These are phyloP conservation scores for Ethmia dodecea DNA, from an alignment of 2,888 invertebrate genomes.

Conservation along the genomic window DNA sequence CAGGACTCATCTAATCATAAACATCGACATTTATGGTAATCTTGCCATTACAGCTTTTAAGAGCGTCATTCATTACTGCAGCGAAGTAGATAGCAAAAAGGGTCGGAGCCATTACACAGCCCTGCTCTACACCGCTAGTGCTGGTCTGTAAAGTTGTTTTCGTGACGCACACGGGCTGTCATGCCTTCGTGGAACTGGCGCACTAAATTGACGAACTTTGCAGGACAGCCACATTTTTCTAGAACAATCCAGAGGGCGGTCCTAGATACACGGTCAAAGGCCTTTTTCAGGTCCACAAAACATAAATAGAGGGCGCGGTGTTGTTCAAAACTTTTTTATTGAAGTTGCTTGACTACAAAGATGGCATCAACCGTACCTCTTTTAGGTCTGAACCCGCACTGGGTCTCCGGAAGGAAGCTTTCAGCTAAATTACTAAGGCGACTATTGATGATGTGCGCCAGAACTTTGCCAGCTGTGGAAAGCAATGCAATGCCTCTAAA, in stretches of 20 bases:
- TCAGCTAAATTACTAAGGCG: conserved; percentile 5
- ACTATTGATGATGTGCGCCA: conserved; percentile 4
- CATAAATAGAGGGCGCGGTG: conserved; percentile 11
- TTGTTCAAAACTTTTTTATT: conserved; percentile 16
- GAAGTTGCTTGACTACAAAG: conserved; percentile 13
- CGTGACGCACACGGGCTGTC: conserved; percentile 11
- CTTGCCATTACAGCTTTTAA: conserved; percentile 6
- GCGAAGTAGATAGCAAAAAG: conserved; percentile 12
- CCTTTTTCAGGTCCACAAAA: conserved; percentile 1
- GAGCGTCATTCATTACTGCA: conserved; percentile 10
- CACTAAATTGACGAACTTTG: conserved; percentile 12
- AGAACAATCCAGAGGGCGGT: conserved; percentile 15
- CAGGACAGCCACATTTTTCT: conserved; percentile 9
- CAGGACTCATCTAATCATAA: no score
- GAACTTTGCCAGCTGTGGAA: conserved; percentile 5
- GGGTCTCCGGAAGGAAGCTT: conserved; percentile 9
- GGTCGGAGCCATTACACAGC: conserved; percentile 13
- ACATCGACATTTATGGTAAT: not conserved
- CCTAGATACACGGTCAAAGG: not conserved
- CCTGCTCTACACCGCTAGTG: conserved; percentile 10
- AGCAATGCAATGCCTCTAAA: conserved; percentile 9
- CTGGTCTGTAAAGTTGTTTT: conserved; percentile 8
- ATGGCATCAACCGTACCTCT: conserved; percentile 17
- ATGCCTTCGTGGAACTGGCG: conserved; percentile 16
- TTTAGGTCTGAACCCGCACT: conserved; percentile 14